A percentile compares a stretch with the other conserved stretches of the same genome.
phyloP scores from a whole-genome alignment of 2,113 vertebrate species.

The Athene noctua region DNA sequence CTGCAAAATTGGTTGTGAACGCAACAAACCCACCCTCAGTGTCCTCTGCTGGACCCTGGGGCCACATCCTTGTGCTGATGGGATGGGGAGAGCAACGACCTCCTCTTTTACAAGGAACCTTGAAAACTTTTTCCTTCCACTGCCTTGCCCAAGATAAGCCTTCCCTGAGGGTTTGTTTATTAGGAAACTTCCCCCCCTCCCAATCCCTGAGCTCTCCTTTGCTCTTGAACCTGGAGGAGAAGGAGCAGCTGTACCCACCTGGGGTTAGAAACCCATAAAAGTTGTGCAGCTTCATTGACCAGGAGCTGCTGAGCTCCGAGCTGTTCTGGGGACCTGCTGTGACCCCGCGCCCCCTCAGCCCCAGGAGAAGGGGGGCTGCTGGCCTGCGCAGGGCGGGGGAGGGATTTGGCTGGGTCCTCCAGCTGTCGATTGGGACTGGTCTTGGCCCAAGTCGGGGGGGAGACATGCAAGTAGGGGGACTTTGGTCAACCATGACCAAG shows the following conservation, averaged over 20 bases:
- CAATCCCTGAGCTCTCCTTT: background rate
- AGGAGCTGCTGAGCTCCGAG: background rate
- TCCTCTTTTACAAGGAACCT: background rate
- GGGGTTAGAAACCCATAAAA: conserved; percentile 57
- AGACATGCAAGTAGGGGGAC: background rate
- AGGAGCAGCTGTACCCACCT: conserved; percentile 23
- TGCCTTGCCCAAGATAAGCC: conserved; percentile 11
- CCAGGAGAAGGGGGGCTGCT: background rate
- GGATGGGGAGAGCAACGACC: background rate
- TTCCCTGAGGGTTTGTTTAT: conserved; percentile 46
- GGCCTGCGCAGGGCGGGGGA: background rate
- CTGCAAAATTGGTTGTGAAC: background rate
- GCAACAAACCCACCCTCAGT: background rate
- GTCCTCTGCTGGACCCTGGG: background rate
- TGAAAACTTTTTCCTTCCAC: conserved; percentile 12
- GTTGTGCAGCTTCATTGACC: conserved; percentile 50
- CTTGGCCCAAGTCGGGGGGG: background rate
- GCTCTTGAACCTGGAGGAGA: conserved; percentile 7
- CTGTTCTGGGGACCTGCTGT: background rate
- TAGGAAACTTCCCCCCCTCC: conserved; percentile 8
- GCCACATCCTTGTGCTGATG: background rate
- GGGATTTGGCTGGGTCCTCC: background rate
- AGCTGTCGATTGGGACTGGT: background rate
- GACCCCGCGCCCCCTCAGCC: background rate
- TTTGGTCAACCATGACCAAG: conserved; percentile 41